Evolutionary conservation across 2,797 vertebrate genomes (phyloP).

Genomic region (Rhinogobio ventralis): DNA sequence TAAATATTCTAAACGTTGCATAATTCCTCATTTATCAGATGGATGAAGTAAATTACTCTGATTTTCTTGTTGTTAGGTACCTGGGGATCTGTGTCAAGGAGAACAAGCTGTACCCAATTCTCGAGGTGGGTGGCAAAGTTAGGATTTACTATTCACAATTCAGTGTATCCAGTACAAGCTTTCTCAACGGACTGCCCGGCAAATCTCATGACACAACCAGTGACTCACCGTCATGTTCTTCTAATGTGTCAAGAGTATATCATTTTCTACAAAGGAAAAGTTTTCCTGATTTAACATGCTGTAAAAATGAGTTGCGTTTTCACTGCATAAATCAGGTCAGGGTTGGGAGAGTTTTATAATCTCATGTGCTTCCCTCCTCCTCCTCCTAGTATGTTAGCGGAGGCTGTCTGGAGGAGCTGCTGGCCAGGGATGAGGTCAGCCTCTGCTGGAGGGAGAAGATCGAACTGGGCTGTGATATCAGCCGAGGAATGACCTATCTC

Average conservation of each 20-base stretch:
- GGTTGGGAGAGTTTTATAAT: conserved; percentile 38
- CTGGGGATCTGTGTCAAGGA: conserved; percentile 81
- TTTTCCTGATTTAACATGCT: background rate
- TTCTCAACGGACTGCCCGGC: background rate
- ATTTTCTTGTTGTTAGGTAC: conserved; percentile 70
- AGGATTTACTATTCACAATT: background rate
- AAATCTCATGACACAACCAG: conserved; percentile 8
- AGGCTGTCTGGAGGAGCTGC: conserved; percentile 87
- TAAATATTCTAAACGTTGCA: background rate
- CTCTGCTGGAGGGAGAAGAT: conserved; percentile 88
- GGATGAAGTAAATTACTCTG: background rate
- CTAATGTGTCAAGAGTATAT: background rate
- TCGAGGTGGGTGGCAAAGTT: conserved; percentile 75
- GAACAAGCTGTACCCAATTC: conserved; percentile 80
- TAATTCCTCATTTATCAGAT: background rate
- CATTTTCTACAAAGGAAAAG: background rate
- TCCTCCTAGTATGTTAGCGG: conserved; percentile 84
- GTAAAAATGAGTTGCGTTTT: background rate
- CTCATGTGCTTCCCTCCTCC: conserved; percentile 17
- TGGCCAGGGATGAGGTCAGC: conserved; percentile 79
- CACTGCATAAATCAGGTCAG: conserved; percentile 8
- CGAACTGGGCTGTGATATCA: conserved; percentile 86
- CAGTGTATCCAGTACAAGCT: background rate
- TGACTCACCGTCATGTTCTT: conserved; percentile 1
- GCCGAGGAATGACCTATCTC: conserved; percentile 88